Evolutionary conservation across 2,888 invertebrate genomes (phyloP), one percentile per base, ranked within the genome.

Genomic region (Pinctada fucata): DNA sequence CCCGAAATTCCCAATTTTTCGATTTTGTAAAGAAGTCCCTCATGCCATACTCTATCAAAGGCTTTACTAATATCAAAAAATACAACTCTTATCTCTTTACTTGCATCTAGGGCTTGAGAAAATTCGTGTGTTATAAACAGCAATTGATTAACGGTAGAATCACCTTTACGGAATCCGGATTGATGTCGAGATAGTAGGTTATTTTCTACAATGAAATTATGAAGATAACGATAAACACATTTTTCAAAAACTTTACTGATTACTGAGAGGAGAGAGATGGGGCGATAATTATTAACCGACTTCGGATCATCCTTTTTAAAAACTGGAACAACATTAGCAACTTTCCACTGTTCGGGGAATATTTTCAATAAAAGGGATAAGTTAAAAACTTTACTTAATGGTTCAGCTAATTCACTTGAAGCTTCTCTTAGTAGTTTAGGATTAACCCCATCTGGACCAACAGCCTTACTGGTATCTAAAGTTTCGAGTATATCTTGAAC

Each of bases 61-160:
- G 65, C 73, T 49, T 73, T 63, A 48, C 73, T 73, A 45, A 73
- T 65, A 47, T 73, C 73, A 13, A 10, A 73, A 16, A 73, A 73
- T 16, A 73, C 48, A 3, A 45, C 58, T 13, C 68, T 64, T 13
- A 67, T 4, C 52, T 68, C 51, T 68, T 75, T 75, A 31, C 67
- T 52, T n/a, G 67, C 16, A 50, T 75, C 75, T 49, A 75, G 2
- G 31, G 69, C 49, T 51, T 52, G 49, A 8, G 13, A 75, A 52
- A 75, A 75, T 4, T 64, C 64, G 51, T 65, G 65, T 8, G 45
- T 31, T 50, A 74, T 66, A 31, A 48, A 10, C 2, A 74, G 13
- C 16, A 74, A n/a, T 66, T 74, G 74, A 47, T 74, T 74, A 10
- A 67, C 74, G 3, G 74, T 74, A 5, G 67, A 74, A 31, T 74